Conservation (phyloP, 2,113 vertebrate species). For the Colossoma macropomum region DNA sequence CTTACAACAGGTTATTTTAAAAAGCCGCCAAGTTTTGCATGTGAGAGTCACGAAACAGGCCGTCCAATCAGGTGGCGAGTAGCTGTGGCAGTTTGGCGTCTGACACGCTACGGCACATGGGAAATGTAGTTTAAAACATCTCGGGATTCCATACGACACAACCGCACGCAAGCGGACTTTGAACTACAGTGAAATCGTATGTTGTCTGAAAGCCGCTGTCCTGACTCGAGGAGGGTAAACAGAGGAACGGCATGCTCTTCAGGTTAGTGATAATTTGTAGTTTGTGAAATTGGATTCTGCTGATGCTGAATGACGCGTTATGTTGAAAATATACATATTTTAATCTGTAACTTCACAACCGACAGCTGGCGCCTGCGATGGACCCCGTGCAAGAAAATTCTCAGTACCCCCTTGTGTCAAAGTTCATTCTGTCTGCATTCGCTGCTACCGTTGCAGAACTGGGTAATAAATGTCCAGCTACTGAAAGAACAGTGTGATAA, state of each 20-base stretch:
- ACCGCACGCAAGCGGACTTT: not conserved
- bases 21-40: not conserved
- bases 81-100: not conserved
- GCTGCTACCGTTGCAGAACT: slow-evolving; percentile 85
- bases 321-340: not conserved
- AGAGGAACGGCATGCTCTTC: not conserved
- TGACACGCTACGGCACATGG: not conserved
- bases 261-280: not conserved
- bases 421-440: slow-evolving; percentile 83
- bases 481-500: not conserved
- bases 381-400: slow-evolving; percentile 62
- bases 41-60: not conserved
- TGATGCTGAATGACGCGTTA: too few relatives aligned
- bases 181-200: slow-evolving; percentile 19
- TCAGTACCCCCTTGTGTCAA: slow-evolving; percentile 81
- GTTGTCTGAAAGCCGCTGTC: slow-evolving; percentile 18
- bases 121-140: slow-evolving; percentile 30
- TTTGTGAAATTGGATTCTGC: not conserved
- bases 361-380: slow-evolving; percentile 37
- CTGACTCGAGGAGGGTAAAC: slow-evolving; percentile 21
- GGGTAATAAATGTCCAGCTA: slow-evolving; percentile 68
- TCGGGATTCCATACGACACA: not conserved
- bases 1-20: not conserved
- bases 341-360: not conserved
- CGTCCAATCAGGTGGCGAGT: not conserved